Evolutionary conservation across 2,113 vertebrate species (phyloP).

Genomic region (Cryptotis parvus): DNA sequence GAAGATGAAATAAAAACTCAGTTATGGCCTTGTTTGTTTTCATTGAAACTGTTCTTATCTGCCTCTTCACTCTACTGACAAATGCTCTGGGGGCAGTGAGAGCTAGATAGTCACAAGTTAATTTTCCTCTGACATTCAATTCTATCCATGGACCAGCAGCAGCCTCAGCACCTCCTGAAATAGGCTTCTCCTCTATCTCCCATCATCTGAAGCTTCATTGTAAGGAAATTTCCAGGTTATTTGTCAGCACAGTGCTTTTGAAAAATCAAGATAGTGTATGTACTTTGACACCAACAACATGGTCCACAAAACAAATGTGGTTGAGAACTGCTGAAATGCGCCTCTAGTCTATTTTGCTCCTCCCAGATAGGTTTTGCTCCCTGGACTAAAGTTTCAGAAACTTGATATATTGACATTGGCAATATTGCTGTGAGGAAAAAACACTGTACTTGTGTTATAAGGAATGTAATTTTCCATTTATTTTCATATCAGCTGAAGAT

Average conservation of each 20-base stretch:
- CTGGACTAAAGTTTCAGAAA: constrained; percentile 57
- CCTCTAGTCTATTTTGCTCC: neutral
- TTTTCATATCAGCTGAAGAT: constrained; percentile 37
- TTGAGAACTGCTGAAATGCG: neutral
- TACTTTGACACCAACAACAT: neutral
- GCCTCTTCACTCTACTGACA: neutral
- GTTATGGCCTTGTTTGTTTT: neutral
- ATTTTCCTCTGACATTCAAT: neutral
- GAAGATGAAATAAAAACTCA: neutral
- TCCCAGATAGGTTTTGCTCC: neutral
- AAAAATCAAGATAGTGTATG: neutral
- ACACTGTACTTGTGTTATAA: constrained; percentile 62
- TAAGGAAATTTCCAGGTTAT: constrained; percentile 10
- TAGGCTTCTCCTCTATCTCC: neutral
- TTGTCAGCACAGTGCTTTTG: neutral
- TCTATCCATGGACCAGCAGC: neutral
- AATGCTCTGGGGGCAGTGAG: neutral
- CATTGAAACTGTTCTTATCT: neutral
- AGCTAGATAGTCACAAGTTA: neutral
- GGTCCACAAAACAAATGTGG: neutral
- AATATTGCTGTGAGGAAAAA: constrained; percentile 57
- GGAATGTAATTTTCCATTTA: constrained; percentile 59
- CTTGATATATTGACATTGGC: constrained; percentile 45
- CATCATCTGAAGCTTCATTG: neutral
- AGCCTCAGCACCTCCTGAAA: neutral